These are phyloP conservation scores for Cerastoderma edule DNA, from an alignment of 2,888 invertebrate genomes.

Conservation along the genomic window DNA sequence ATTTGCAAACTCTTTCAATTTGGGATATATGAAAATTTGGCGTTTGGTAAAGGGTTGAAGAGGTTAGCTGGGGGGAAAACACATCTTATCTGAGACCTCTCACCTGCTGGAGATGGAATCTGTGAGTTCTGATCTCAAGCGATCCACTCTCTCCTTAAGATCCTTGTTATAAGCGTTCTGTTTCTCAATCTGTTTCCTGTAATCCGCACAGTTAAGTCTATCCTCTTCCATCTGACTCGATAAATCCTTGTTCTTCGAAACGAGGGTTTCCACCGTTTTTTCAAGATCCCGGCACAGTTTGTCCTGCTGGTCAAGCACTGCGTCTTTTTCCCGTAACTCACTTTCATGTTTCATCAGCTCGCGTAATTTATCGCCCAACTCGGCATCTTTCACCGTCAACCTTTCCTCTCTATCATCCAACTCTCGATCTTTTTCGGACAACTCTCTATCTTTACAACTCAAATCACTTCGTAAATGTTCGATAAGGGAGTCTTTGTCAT, in stretches of 20 bases:
- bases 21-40: too few species aligned
- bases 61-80: too few species aligned
- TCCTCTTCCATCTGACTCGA: constrained; percentile 54
- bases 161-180: constrained; percentile 50
- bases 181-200: constrained; percentile 53
- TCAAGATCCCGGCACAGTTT: constrained; percentile 3
- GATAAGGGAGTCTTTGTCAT: constrained; percentile 21
- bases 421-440: constrained; percentile 9
- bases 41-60: too few species aligned
- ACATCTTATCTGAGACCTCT: background rate
- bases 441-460: background rate
- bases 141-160: constrained; percentile 42
- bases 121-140: constrained; percentile 31
- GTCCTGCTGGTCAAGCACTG: background rate
- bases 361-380: too few species aligned
- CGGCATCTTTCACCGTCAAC: too few species aligned
- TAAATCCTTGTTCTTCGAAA: constrained; percentile 27
- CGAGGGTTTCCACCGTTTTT: constrained; percentile 15
- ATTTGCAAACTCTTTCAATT: too few species aligned
- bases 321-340: background rate
- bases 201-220: constrained; percentile 42
- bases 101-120: constrained; percentile 18
- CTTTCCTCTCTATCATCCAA: background rate
- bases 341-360: too few species aligned
- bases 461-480: constrained; percentile 16